Base-by-base conservation (phyloP, 2,888 invertebrate species). In the Acrocyrtus sp. region DNA sequence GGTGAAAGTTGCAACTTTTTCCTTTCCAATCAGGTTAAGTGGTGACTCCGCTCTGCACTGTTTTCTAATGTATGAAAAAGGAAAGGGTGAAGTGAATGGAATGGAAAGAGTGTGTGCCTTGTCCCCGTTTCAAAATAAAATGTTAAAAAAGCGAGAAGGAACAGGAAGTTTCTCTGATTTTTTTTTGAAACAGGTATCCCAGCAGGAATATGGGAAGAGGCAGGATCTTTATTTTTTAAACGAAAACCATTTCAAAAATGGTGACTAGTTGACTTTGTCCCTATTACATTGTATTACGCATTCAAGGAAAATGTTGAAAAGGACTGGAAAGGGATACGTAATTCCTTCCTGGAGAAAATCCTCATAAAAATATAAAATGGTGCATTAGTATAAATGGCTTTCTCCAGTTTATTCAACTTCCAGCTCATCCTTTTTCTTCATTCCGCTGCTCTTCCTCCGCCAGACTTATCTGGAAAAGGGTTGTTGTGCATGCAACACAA, bases 1-100 rank as follows among this genome's bases (percentile, higher is more conserved):
- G 78, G 69, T 72, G 73, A 72, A 73, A 77, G 74, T 75, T 79
- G 62, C 76, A 75, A 75, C 76, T 78, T 75, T 78, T 75, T 76
- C 76, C 61, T 69, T 80, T 80, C 70, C 78, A 80, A 80, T 80
- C 80, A 80, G 78, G 72, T 70, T 80, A 80, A 80, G 80, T 80
- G 80, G 78, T 34, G 34, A 34, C n/a, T n/a, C n/a, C n/a, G n/a
- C n/a, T n/a, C n/a, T n/a, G n/a, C n/a, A n/a, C n/a, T n/a, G n/a
- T n/a, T n/a, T n/a, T n/a, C n/a, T n/a, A n/a, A n/a, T n/a, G n/a
- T n/a, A n/a, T 34, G 34, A 12, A 8, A 17, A 45, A 45, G 45
- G 19, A 45, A n/a, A n/a, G n/a, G n/a, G 45, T n/a, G 17, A 45
- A 45, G 17, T 17, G 45, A 45, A 45, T 45, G 45, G 45, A 45